Evolutionary conservation across 2,888 invertebrate species (phyloP), one percentile per base, ranked within the genome.

Genomic region (Drosophila affinis): DNA sequence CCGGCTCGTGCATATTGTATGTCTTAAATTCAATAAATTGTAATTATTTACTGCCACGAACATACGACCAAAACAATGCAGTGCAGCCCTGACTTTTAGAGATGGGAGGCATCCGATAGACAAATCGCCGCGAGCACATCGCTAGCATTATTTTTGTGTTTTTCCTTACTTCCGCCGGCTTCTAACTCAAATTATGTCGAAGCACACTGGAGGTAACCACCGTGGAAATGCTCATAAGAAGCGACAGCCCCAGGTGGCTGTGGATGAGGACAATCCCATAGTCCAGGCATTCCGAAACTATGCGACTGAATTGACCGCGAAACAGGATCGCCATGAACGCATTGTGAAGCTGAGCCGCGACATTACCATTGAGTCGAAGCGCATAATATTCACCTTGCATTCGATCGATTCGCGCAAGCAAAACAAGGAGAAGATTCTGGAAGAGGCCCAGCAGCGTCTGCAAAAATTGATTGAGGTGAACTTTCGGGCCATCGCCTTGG

Each of bases 311-410:
- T 91, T 98, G 45, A 97, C 96, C 81, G 93, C 93, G 0, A 95
- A 96, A 76, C 96, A 98, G 84, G 97, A 98, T 91, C 94, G 96
- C 72, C 94, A 96, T 85, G 98, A 98, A 90, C 93, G 96, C 51
- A 94, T 98, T 34, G 94, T 97, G 0, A 97, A 98, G 92, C 91
- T 96, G 0, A 95, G 96, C 72, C 93, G 97, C 29, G 98, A 97
- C 89, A 94, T 97, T 21, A 97, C 97, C 0, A 97, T 97, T 77
- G 97, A 98, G 89, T 97, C 97, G 91, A 98, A 98, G 90, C 93
- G 97, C 69, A 95, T 97, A 6, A 98, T 98, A 78, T 98, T 97
- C 91, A 92, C 96, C 12, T 92, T 98, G 21, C 98, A 98, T 91
- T 95, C 96, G 39, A 93, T 95, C 57, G 94, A 94, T 79, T 84